Evolutionary conservation across 2,888 invertebrate species (phyloP), one percentile per base, ranked within the genome.

Genomic region (Apamea anceps): DNA sequence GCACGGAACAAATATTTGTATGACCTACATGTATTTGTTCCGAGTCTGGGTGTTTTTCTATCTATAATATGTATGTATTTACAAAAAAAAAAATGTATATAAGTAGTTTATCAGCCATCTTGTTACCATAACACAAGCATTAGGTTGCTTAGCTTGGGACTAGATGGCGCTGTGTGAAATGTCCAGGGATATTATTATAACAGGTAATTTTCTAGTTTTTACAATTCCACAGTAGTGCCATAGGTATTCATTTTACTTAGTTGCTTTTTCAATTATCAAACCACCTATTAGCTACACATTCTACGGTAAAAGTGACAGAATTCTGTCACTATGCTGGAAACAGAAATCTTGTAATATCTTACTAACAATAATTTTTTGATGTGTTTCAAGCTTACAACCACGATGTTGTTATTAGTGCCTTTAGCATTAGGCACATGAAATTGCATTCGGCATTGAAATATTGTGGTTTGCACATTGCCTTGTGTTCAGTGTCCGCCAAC

Each of bases 371-470:
- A 57, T n/a, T 4, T 57, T 57, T 7, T 21, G 54, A 25, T 57
- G 25, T 28, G 1, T 25, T 75, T 32, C 28, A 78, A 73, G 54
- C 42, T 57, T 0, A 42, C 48, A 73, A 45, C 10, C 8, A 67
- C n/a, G 42, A 45, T 42, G n/a, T 28, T 63, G 45, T 57, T 57
- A 78, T 82, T 28, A 73, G 63, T 57, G 51, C 5, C n/a, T 42
- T 15, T 6, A 28, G 42, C 48, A 72, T 72, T 75, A 72, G 8
- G 51, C 73, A 70, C 63, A 72, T 79, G 62, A 60, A 74, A 74
- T 77, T 72, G 70, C 51, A 67, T 67, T 77, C n/a, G 85, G 77
- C 84, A 85, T 85, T 84, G 84, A 81, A 57, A n/a, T 68, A 37
- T 72, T 81, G 85, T 67, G 73, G 85, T 84, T 85, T 81, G 71